Evolutionary conservation across 92 coral and sea anemone species (phyloP).

Genomic region (Actinostola sp.): DNA sequence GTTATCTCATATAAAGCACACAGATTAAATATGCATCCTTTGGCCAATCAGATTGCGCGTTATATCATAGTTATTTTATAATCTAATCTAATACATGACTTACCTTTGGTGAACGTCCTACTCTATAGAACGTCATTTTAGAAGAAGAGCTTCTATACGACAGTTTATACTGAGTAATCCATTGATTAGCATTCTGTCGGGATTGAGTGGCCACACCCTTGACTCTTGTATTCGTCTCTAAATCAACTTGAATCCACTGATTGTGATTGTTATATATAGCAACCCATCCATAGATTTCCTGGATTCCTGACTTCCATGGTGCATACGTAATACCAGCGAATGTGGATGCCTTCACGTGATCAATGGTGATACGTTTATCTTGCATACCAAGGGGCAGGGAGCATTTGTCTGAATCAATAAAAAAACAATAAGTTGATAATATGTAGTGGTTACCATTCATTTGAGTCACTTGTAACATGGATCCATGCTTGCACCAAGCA

Average conservation of each 20-base stretch:
- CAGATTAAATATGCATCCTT: too few species aligned
- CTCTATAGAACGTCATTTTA: conserved; percentile 33
- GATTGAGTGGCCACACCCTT: conserved; percentile 63
- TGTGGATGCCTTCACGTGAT: conserved; percentile 57
- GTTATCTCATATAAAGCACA: too few species aligned
- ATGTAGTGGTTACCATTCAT: too few species aligned
- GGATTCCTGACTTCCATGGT: conserved; percentile 57
- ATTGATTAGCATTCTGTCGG: conserved; percentile 54
- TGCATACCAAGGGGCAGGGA: conserved; percentile 62
- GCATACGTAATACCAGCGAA: conserved; percentile 46
- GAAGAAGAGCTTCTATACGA: conserved; percentile 25
- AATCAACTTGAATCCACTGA: conserved; percentile 59
- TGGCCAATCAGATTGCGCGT: too few species aligned
- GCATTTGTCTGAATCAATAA: conserved; percentile 50
- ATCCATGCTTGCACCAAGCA: too few species aligned
- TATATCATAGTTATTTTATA: too few species aligned
- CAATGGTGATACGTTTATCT: conserved; percentile 61
- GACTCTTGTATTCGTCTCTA: conserved; percentile 46
- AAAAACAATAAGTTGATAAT: background rate
- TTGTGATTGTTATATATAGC: conserved; percentile 11
- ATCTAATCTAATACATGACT: too few species aligned
- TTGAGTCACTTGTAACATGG: too few species aligned
- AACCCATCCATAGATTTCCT: conserved; percentile 44
- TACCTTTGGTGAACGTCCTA: conserved; percentile 19
- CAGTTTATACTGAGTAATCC: conserved; percentile 54